Conservation (phyloP, 2,113 vertebrate genomes). For the Athene noctua region DNA sequence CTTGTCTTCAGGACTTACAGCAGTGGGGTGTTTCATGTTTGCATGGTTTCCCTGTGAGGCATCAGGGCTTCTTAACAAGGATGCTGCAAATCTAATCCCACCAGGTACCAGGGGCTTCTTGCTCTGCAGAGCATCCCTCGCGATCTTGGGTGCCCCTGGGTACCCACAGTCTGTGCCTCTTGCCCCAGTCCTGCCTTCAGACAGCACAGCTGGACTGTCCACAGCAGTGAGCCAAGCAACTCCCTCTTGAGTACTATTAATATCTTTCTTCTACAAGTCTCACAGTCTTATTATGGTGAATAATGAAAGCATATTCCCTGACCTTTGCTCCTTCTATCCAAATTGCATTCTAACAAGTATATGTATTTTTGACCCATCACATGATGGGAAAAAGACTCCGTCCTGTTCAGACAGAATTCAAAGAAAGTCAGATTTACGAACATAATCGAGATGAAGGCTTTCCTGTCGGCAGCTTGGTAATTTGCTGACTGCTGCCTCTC, state of each 20-base stretch:
- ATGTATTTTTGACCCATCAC: neutral
- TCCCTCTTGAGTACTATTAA: slow-evolving; percentile 23
- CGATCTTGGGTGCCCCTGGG: neutral
- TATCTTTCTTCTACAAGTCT: slow-evolving; percentile 19
- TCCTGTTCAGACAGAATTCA: neutral
- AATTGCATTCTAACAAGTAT: neutral
- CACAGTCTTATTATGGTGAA: slow-evolving; percentile 37
- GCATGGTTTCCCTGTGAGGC: neutral
- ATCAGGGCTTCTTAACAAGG: neutral
- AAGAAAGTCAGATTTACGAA: neutral
- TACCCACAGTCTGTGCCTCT: neutral
- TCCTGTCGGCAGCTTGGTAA: neutral
- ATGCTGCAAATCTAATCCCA: neutral
- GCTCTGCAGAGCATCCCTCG: neutral
- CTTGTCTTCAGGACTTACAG: neutral
- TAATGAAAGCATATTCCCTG: slow-evolving; percentile 3
- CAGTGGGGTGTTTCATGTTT: neutral
- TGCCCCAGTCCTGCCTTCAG: neutral
- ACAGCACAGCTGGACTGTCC: neutral
- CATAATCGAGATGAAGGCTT: neutral
- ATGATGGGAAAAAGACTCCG: neutral
- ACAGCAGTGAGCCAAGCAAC: neutral
- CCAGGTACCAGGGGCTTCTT: neutral
- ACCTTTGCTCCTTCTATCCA: neutral
- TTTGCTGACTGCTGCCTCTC: neutral